Evolutionary conservation across 2,888 invertebrate genomes (phyloP).

Genomic region (Drosophila anceps): DNA sequence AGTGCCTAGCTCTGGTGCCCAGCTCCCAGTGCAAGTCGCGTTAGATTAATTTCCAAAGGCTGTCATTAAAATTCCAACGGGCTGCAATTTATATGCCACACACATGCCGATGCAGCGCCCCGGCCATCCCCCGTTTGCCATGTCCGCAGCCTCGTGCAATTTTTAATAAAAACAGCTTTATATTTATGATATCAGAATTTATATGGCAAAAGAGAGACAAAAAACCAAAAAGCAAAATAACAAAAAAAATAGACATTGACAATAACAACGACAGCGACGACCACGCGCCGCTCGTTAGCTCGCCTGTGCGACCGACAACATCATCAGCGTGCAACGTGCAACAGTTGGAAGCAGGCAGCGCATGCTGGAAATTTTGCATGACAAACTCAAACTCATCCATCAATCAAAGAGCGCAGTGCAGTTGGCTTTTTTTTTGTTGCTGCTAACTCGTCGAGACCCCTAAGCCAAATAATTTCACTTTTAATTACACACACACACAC

Average conservation of each 20-base stretch:
- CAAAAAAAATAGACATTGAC: constrained; percentile 17
- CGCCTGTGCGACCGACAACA: constrained; percentile 40
- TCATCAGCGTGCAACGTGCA: constrained; percentile 55
- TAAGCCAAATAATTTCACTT: constrained; percentile 74
- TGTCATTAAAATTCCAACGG: constrained; percentile 80
- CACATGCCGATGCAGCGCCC: constrained; percentile 65
- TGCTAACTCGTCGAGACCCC: constrained; percentile 70
- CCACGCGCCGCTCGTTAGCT: constrained; percentile 79
- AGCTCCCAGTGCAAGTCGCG: constrained; percentile 61
- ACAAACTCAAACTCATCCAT: constrained; percentile 82
- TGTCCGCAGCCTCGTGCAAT: constrained; percentile 63
- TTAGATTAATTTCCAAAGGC: constrained; percentile 82
- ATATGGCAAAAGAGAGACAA: constrained; percentile 50
- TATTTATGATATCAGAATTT: constrained; percentile 78
- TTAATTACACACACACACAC: constrained; percentile 58
- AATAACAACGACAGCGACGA: constrained; percentile 42
- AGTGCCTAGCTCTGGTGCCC: constrained; percentile 42
- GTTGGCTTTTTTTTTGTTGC: constrained; percentile 21
- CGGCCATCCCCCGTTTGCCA: not conserved
- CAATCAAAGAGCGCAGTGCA: constrained; percentile 69
- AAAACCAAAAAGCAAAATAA: constrained; percentile 14
- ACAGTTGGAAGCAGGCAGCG: constrained; percentile 7
- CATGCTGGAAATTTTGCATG: constrained; percentile 80
- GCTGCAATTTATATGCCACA: constrained; percentile 81
- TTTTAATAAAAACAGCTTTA: constrained; percentile 81